Conservation (phyloP, 2,113 vertebrate genomes). For the Centropristis striata region DNA sequence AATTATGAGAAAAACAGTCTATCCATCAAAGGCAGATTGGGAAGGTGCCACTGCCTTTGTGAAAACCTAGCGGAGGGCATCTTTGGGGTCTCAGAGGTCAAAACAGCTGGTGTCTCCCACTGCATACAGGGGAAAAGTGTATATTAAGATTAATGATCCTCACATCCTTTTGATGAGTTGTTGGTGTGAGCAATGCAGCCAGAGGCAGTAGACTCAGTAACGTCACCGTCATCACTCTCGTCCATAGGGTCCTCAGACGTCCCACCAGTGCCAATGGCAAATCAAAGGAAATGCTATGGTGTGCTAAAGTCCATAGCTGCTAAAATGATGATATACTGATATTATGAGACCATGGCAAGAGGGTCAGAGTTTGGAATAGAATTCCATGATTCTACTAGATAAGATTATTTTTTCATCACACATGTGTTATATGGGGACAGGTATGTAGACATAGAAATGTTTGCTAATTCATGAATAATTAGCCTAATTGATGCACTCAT, state of each 20-base stretch:
- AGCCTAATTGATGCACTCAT: conserved; percentile 48
- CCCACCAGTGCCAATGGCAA: conserved; percentile 8
- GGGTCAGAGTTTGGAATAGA: background rate
- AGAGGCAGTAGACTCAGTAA: conserved; percentile 1
- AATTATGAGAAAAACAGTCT: conserved; percentile 42
- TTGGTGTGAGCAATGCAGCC: conserved; percentile 25
- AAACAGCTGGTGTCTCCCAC: conserved; percentile 29
- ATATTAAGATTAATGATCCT: conserved; percentile 60
- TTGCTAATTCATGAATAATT: conserved; percentile 49
- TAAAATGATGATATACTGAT: conserved; percentile 1
- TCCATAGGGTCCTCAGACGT: background rate
- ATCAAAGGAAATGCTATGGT: conserved; percentile 26
- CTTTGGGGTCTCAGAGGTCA: conserved; percentile 36
- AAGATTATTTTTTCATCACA: conserved; percentile 12
- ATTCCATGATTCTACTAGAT: background rate
- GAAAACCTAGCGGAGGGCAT: conserved; percentile 34
- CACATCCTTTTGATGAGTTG: conserved; percentile 27
- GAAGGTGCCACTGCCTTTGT: conserved; percentile 33
- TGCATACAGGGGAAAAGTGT: conserved; percentile 11
- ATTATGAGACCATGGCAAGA: conserved; percentile 1
- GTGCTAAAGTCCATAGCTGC: background rate
- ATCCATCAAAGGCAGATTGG: conserved; percentile 59
- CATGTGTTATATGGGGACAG: background rate
- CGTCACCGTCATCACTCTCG: conserved; percentile 5
- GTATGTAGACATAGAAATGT: conserved; percentile 43